A percentile compares a stretch with the other conserved stretches of the same genome.
phyloP scores from a whole-genome alignment of 2,888 invertebrate species.

The Falcaria lacertinaria region DNA sequence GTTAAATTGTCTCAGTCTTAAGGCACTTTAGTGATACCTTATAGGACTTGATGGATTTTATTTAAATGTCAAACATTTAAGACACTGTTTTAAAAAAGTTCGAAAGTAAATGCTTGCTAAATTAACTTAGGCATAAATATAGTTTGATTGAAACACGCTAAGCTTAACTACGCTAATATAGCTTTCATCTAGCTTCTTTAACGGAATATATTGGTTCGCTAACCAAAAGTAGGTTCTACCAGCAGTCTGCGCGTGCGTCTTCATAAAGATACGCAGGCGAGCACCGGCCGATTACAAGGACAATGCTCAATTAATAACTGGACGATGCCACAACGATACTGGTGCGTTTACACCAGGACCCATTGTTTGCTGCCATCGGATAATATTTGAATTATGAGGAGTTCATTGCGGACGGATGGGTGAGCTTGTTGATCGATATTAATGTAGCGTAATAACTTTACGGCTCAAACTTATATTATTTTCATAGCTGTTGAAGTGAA shows the following conservation, averaged over 20 bases:
- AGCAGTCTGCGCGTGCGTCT: slow-evolving; percentile 26
- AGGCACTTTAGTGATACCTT: too few relatives aligned
- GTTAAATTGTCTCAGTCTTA: too few relatives aligned
- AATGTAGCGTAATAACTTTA: not conserved
- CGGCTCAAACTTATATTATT: not conserved
- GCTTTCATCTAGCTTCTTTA: too few relatives aligned
- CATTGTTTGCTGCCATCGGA: slow-evolving; percentile 19
- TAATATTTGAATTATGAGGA: slow-evolving; percentile 25
- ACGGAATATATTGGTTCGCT: too few relatives aligned
- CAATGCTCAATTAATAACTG: slow-evolving; percentile 48
- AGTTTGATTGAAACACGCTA: too few relatives aligned
- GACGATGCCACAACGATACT: slow-evolving; percentile 24
- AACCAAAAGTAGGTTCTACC: slow-evolving; percentile 9
- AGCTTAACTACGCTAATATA: too few relatives aligned
- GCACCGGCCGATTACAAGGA: slow-evolving; percentile 33
- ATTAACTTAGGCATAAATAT: too few relatives aligned
- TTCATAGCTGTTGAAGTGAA: not conserved
- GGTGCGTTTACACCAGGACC: slow-evolving; percentile 22
- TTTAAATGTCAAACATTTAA: too few relatives aligned
- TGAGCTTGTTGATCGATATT: slow-evolving; percentile 5
- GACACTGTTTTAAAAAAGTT: too few relatives aligned
- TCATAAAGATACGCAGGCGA: slow-evolving; percentile 38
- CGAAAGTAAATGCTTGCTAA: too few relatives aligned
- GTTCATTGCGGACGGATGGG: slow-evolving; percentile 21
- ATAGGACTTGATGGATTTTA: too few relatives aligned